phyloP scores from a whole-genome alignment of 2,113 vertebrate species.

The Cavia aperea region DNA sequence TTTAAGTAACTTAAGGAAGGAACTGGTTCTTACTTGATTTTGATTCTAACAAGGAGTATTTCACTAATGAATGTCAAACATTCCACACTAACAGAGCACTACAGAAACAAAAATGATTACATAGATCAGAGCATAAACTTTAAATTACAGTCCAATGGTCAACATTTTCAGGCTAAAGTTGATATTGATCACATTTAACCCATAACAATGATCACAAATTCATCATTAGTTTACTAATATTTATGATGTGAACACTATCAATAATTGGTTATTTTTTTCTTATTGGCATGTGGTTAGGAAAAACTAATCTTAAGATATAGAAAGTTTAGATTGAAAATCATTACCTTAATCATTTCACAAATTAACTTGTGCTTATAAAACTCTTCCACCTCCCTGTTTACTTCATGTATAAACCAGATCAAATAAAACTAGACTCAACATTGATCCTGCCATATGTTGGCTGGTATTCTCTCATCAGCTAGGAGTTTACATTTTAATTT shows the following conservation, averaged over 20 bases:
- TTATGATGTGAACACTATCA: neutral
- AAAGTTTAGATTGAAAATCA: neutral
- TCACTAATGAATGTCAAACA: neutral
- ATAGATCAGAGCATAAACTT: neutral
- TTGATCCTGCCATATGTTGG: slow-evolving; percentile 33
- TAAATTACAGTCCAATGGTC: neutral
- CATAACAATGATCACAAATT: neutral
- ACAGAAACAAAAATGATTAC: neutral
- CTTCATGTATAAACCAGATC: neutral
- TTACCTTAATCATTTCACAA: neutral
- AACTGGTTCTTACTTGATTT: neutral
- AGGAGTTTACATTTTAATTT: slow-evolving; percentile 29
- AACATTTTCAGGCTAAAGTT: neutral
- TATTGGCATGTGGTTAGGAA: neutral
- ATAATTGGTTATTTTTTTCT: neutral
- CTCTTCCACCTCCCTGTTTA: neutral
- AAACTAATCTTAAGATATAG: neutral
- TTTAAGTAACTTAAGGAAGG: neutral
- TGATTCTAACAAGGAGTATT: neutral
- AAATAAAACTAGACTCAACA: slow-evolving; percentile 21
- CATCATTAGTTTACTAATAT: neutral
- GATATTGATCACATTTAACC: neutral
- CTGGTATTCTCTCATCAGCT: neutral
- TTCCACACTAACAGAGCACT: neutral
- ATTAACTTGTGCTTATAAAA: neutral